These are phyloP conservation scores for Amphimedon queenslandica DNA, from an alignment of 37 sponge, comb jelly and placozoan genomes.

Conservation along the genomic window DNA sequence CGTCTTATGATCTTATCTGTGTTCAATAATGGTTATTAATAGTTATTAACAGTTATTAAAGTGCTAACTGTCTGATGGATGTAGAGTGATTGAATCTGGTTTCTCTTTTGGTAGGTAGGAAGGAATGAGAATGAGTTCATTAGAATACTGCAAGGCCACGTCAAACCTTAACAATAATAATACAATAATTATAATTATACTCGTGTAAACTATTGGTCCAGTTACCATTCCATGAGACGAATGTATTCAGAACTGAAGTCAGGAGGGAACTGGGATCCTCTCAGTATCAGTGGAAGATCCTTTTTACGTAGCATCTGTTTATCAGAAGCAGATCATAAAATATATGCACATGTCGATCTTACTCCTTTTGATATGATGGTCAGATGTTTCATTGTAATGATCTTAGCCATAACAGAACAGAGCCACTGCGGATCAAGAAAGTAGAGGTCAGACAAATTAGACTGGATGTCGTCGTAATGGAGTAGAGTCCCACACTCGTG, in stretches of 20 bases:
- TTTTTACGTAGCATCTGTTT: conserved; percentile 15
- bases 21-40: background rate
- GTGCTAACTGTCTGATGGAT: conserved; percentile 10
- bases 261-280: conserved; percentile 49
- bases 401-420: conserved; percentile 68
- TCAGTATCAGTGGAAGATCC: conserved; percentile 24
- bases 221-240: conserved; percentile 44
- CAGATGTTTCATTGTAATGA: conserved; percentile 69
- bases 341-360: background rate
- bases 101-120: conserved; percentile 56
- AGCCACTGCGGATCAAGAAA: conserved; percentile 88
- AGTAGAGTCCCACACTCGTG: conserved; percentile 81
- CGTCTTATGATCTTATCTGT: conserved; percentile 52
- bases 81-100: conserved; percentile 22
- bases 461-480: conserved; percentile 68
- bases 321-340: background rate
- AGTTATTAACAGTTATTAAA: background rate
- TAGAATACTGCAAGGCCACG: conserved; percentile 48
- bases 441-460: conserved; percentile 69
- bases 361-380: conserved; percentile 42
- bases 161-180: conserved; percentile 46
- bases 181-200: background rate
- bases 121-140: conserved; percentile 62
- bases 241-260: conserved; percentile 59
- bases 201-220: too few relatives aligned